Percentiles rank a stretch among this genome's conserved stretches.
Evolutionary conservation across 2,888 invertebrate species (phyloP).

Genomic region (Trimorus sp.): DNA sequence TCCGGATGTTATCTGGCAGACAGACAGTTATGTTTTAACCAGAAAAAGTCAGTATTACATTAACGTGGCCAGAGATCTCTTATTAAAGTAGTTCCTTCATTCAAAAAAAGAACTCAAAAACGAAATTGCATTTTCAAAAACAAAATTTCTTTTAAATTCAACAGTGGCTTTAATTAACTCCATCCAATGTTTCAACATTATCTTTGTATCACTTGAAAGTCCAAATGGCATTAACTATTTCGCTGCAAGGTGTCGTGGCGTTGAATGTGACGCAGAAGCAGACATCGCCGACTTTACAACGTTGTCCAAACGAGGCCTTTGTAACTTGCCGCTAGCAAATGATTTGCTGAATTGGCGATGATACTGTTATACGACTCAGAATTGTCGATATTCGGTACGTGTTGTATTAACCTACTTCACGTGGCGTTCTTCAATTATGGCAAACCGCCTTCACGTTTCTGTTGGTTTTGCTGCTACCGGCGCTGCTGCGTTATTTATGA

Average conservation of each 20-base stretch:
- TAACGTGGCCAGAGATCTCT: too few species aligned
- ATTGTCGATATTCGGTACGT: constrained; percentile 50
- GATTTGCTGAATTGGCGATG: constrained; percentile 30
- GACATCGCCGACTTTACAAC: constrained; percentile 9
- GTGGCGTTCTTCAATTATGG: constrained; percentile 60
- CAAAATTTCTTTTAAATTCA: too few species aligned
- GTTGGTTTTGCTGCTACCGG: constrained; percentile 44
- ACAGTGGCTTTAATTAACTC: too few species aligned
- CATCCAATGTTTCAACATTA: too few species aligned
- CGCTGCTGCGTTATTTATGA: constrained; percentile 64
- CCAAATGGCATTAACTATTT: constrained; percentile 2
- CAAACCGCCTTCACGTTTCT: constrained; percentile 54
- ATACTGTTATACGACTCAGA: constrained; percentile 35
- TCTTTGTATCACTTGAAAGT: too few species aligned
- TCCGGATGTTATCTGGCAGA: too few species aligned
- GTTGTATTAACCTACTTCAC: constrained; percentile 58
- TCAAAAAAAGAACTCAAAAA: too few species aligned
- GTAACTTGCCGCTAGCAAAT: constrained; percentile 16
- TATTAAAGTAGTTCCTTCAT: too few species aligned
- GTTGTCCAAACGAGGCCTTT: constrained; percentile 17
- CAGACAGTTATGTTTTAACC: too few species aligned
- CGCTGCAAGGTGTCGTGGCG: constrained; percentile 14
- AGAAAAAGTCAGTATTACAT: too few species aligned
- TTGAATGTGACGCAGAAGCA: constrained; percentile 8
- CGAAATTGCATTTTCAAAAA: too few species aligned